Evolutionary conservation across 2,888 invertebrate genomes (phyloP).

Genomic region (Phyllotreta cruciferae): DNA sequence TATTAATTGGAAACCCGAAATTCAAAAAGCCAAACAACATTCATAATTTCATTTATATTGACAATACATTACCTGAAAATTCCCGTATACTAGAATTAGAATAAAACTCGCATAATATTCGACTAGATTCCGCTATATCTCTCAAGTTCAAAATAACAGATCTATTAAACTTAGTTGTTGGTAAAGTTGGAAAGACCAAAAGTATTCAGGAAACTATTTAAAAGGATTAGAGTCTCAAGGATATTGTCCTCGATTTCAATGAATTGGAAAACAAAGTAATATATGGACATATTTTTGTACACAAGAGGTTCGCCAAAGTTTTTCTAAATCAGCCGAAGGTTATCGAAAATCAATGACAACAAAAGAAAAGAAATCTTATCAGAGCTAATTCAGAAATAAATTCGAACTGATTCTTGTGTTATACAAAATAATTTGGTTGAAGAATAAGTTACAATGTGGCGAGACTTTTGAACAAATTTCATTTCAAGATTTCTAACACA

Average conservation of each 20-base stretch:
- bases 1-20: too few relatives aligned
- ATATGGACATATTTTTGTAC: slow-evolving; percentile 22
- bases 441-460: too few relatives aligned
- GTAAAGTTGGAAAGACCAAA: slow-evolving; percentile 20
- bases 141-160: slow-evolving; percentile 43
- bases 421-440: too few relatives aligned
- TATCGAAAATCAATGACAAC: neutral
- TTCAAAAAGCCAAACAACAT: too few relatives aligned
- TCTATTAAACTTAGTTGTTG: slow-evolving; percentile 39
- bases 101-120: slow-evolving; percentile 22
- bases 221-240: slow-evolving; percentile 37
- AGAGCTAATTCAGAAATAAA: too few relatives aligned
- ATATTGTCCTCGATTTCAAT: slow-evolving; percentile 29
- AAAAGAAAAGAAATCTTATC: neutral
- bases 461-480: too few relatives aligned
- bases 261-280: slow-evolving; percentile 33
- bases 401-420: too few relatives aligned
- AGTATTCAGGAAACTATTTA: slow-evolving; percentile 36
- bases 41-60: too few relatives aligned
- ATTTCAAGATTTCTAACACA: too few relatives aligned
- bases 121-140: slow-evolving; percentile 40
- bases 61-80: too few relatives aligned
- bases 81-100: too few relatives aligned
- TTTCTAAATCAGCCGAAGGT: neutral
- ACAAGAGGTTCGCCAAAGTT: slow-evolving; percentile 14